These are phyloP conservation scores for Leptosomus discolor DNA, from an alignment of 2,113 vertebrate species.

Conservation along the genomic window DNA sequence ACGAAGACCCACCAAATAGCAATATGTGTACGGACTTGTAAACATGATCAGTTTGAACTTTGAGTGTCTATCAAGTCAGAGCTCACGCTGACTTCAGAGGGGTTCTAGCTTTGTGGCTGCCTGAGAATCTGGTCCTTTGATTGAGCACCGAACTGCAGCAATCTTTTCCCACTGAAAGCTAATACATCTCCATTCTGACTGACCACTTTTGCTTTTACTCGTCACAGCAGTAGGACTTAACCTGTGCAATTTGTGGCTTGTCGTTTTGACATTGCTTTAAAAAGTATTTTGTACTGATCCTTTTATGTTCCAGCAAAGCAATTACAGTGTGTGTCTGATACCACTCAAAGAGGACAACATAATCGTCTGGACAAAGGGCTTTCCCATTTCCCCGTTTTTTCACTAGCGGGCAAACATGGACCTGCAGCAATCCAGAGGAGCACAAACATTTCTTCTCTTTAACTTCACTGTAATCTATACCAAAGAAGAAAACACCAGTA, in stretches of 20 bases:
- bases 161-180: background rate
- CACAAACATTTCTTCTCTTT: background rate
- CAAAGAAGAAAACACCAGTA: background rate
- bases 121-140: background rate
- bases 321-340: accelerated
- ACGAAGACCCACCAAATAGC: background rate
- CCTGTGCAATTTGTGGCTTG: background rate
- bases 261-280: background rate
- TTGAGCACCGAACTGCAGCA: background rate
- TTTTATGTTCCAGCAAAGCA: background rate
- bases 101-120: background rate
- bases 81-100: background rate
- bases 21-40: background rate
- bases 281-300: background rate
- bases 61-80: background rate
- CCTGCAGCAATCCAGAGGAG: background rate
- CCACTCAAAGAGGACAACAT: background rate
- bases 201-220: background rate
- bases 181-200: background rate
- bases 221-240: background rate
- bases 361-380: background rate
- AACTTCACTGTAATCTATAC: background rate
- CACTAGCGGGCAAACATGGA: background rate
- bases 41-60: background rate
- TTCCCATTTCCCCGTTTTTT: background rate